Base-by-base conservation (phyloP, 2,113 vertebrate species). In the Catharus minimus region DNA sequence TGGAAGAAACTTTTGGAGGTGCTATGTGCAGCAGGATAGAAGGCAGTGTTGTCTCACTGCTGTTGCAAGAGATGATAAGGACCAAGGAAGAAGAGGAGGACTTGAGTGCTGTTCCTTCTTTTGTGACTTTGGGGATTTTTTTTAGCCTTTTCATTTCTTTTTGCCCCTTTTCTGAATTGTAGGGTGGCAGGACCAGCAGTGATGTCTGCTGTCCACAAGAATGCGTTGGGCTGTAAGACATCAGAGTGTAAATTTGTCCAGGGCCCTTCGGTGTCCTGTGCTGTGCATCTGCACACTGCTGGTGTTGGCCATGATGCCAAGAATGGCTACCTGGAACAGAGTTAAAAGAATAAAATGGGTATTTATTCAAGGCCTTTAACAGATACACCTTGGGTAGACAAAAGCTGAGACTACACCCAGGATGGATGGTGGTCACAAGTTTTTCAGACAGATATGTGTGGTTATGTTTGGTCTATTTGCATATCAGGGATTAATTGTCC, bases 371-470 rank as follows among this genome's bases (percentile, higher is more conserved):
- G 33, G n/a, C 44, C 26, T 39, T 39, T 19, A 18, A 49, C 16
- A 60, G 21, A 24, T 3, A 4, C 33, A 49, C 44, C 13, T n/a
- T n/a, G 44, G 22, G 28, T 33, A 75, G 16, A 12, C 33, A 32
- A 15, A 49, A 39, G 33, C 44, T 28, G 33, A 49, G 33, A 27
- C 44, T 60, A 7, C 33, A 19, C 5, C 72, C 33, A 11, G 9
- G 13, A 9, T 26, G 47, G 47, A 49, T 3, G 4, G 32, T 20
- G 33, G 21, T 22, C 53, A 46, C 0, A 2, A 33, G 53, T 3
- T 26, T 9, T 38, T 75, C 10, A 49, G 72, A 18, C 33, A 60
- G 15, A 39, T 5, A 24, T 2, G 19, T 3, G 47, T 32, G 21
- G 7, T n/a, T 2, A 26, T 3, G 3, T 49, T 47, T 32, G 21